phyloP scores from a whole-genome alignment of 2,113 vertebrate species.

The Kobus ellipsiprymnus region DNA sequence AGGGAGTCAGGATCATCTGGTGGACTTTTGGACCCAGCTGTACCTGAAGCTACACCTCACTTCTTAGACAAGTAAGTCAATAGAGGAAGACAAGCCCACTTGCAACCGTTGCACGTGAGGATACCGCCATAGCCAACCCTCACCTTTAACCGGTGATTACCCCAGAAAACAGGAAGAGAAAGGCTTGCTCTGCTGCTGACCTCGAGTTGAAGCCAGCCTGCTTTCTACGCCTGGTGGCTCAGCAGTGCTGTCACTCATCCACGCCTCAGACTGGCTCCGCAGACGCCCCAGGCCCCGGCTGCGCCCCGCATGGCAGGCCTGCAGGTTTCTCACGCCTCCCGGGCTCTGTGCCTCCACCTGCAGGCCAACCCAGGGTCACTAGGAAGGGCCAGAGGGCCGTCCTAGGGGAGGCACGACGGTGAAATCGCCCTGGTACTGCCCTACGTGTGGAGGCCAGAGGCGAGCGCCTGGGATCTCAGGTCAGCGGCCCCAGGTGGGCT shows the following conservation, averaged over 20 bases:
- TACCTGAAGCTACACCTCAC: not conserved
- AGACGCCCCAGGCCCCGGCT: not conserved
- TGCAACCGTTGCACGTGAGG: too few species aligned
- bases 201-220: fast-evolving
- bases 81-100: fast-evolving
- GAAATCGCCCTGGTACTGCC: too few species aligned
- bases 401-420: fast-evolving
- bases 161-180: not conserved
- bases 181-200: fast-evolving
- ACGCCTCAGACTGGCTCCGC: fast-evolving
- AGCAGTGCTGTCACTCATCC: fast-evolving
- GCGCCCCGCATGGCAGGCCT: fast-evolving
- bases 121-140: fast-evolving
- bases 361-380: fast-evolving
- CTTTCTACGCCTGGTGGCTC: fast-evolving
- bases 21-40: too few species aligned
- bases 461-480: not conserved
- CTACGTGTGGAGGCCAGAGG: fast-evolving
- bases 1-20: not conserved
- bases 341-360: not conserved
- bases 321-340: fast-evolving
- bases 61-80: not conserved
- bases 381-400: too few species aligned
- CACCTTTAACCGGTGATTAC: too few species aligned
- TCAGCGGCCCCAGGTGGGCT: fast-evolving